Conservation (phyloP, 2,888 invertebrate species). For the Himalopsyche tibetana region DNA sequence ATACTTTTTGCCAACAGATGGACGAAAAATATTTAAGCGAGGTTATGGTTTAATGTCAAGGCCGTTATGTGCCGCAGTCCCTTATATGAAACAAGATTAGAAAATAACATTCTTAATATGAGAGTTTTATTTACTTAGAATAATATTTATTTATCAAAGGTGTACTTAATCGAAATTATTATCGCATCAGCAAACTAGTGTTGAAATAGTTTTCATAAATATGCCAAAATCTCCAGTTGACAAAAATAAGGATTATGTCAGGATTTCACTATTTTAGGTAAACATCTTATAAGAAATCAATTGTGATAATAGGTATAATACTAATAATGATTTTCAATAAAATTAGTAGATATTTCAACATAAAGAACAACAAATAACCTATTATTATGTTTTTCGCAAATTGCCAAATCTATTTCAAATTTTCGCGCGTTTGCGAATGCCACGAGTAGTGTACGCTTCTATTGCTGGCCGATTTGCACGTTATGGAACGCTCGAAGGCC, state of each 20-base stretch:
- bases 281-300: not conserved
- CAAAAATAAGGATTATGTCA: not conserved
- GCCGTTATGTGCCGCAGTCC: conserved; percentile 54
- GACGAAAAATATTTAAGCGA: conserved; percentile 48
- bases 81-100: conserved; percentile 26
- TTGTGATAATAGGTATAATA: not conserved
- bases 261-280: not conserved
- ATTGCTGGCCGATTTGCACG: conserved; percentile 80
- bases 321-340: too few relatives aligned
- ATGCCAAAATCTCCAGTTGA: not conserved
- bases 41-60: conserved; percentile 66
- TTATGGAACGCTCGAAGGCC: conserved; percentile 82
- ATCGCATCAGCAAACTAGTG: too few relatives aligned
- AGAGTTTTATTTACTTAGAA: not conserved
- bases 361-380: too few relatives aligned
- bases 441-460: conserved; percentile 79
- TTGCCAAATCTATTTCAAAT: conserved; percentile 69
- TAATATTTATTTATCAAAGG: too few relatives aligned
- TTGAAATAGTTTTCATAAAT: not conserved
- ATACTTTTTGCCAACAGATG: conserved; percentile 55
- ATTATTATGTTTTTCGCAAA: conserved; percentile 1
- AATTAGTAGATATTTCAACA: too few relatives aligned
- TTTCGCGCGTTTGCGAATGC: conserved; percentile 73
- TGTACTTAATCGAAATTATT: too few relatives aligned
- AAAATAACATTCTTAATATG: conserved; percentile 2